Conservation (phyloP, 2,113 vertebrate species). For the Cyphomyrus discorhynchus region DNA sequence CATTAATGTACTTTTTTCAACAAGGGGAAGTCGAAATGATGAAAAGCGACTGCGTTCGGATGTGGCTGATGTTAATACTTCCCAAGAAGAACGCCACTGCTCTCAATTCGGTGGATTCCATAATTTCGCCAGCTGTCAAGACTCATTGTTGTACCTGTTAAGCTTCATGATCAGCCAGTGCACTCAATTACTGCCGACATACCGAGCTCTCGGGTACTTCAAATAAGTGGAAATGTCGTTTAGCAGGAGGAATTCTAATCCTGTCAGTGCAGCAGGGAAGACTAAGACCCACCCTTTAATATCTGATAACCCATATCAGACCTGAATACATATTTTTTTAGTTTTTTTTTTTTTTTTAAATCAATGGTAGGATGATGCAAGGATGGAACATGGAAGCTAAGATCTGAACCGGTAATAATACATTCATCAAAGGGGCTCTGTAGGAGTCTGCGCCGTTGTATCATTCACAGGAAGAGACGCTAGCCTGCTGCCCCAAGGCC, state of each 20-base stretch:
- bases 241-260: constrained; percentile 47
- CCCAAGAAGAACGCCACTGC: background rate
- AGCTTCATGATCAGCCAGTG: constrained; percentile 30
- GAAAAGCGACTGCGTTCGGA: background rate
- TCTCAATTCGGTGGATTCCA: background rate
- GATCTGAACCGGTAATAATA: background rate
- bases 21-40: background rate
- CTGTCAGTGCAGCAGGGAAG: constrained; percentile 35
- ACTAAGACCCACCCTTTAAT: constrained; percentile 34
- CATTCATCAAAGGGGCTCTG: background rate
- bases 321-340: background rate
- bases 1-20: background rate
- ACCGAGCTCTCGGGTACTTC: constrained; percentile 44
- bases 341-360: background rate
- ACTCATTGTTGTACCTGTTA: constrained; percentile 15
- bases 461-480: background rate
- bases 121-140: constrained; percentile 20
- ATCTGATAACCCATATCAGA: background rate
- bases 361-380: background rate
- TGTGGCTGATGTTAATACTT: background rate
- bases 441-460: background rate
- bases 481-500: background rate
- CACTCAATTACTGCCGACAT: constrained; percentile 52
- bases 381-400: background rate
- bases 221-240: constrained; percentile 57